These are phyloP conservation scores for Poecilus cupreus DNA, from an alignment of 2,888 invertebrate species.

Conservation along the genomic window DNA sequence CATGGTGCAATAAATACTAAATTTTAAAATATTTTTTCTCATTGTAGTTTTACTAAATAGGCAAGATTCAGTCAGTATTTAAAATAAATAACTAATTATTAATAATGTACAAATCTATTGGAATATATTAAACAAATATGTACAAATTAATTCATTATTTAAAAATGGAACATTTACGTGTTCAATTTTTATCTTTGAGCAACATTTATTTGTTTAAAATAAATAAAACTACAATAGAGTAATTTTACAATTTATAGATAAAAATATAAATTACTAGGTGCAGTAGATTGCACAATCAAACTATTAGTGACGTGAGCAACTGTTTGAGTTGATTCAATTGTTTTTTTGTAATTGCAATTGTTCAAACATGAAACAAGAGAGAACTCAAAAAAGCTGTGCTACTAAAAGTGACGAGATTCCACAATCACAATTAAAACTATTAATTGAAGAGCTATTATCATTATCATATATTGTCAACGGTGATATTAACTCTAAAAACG, in stretches of 20 bases:
- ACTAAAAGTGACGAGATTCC: slow-evolving; percentile 12
- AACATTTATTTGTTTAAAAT: slow-evolving; percentile 14
- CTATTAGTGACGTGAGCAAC: slow-evolving; percentile 13
- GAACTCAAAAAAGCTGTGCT: slow-evolving; percentile 4
- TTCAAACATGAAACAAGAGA: background rate
- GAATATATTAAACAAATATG: slow-evolving; percentile 25
- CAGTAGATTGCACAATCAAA: background rate
- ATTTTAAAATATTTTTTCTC: slow-evolving; percentile 32
- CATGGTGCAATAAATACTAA: slow-evolving; percentile 56
- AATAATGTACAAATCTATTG: slow-evolving; percentile 7
- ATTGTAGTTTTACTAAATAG: slow-evolving; percentile 3
- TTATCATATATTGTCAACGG: slow-evolving; percentile 81
- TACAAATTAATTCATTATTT: slow-evolving; percentile 2
- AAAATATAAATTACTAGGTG: background rate
- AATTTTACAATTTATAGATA: background rate
- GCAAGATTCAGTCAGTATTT: slow-evolving; percentile 21
- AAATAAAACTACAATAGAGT: slow-evolving; percentile 7
- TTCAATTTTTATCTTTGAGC: slow-evolving; percentile 6
- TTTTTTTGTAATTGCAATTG: background rate
- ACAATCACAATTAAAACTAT: slow-evolving; percentile 32
- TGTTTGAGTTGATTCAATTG: background rate
- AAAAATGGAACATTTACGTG: slow-evolving; percentile 6
- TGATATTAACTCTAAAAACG: slow-evolving; percentile 86
- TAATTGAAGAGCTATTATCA: slow-evolving; percentile 12
- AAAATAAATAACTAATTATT: slow-evolving; percentile 12